Base-by-base conservation (phyloP, 2,888 invertebrate genomes). In the Synergus gifuensis region DNA sequence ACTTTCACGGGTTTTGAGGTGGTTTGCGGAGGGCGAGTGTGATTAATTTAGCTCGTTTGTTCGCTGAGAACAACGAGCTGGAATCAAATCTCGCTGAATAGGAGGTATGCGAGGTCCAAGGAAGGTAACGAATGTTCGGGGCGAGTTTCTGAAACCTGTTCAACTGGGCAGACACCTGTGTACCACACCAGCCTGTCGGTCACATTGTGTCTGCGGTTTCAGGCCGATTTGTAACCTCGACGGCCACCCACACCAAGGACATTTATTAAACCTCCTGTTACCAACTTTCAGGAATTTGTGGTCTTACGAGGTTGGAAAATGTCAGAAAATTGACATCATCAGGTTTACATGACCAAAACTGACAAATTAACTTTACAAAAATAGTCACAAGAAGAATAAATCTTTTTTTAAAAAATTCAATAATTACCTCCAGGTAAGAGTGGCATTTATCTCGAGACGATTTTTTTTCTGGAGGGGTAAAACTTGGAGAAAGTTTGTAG, bases 41-140 rank as follows among this genome's bases (percentile, higher is more conserved):
- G 87, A 90, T 90, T 90, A 91, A 91, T 91, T 89, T 89, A 89
- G 87, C 86, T 90, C 90, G 89, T 91, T 91, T 91, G 91, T 90
- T 85, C 88, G 84, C 84, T 87, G 88, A 88, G 85, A 85, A 84
- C 85, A 76, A 77, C 69, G 80, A 80, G 69, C 84, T 83, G 82
- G 86, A 87, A 88, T 89, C 86, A 88, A 90, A 90, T 90, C 88
- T 89, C 84, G 84, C 83, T 80, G 87, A 87, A 85, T 83, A 36
- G 42, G 49, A 28, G 78, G 81, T 82, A 12, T 28, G 62, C 4
- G 62, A 62, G 62, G 62, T 73, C 76, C 76, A 80, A 42, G 81
- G 82, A 79, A 76, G 76, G 79, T 85, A 89, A 88, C 88, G 86
- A 87, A 90, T 90, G 87, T 83, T 82, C 81, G 84, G 83, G 86